A percentile compares a stretch with the other conserved stretches of the same genome.
These are phyloP conservation scores for Syncerus caffer DNA, from an alignment of 2,797 vertebrate genomes.

Conservation along the genomic window DNA sequence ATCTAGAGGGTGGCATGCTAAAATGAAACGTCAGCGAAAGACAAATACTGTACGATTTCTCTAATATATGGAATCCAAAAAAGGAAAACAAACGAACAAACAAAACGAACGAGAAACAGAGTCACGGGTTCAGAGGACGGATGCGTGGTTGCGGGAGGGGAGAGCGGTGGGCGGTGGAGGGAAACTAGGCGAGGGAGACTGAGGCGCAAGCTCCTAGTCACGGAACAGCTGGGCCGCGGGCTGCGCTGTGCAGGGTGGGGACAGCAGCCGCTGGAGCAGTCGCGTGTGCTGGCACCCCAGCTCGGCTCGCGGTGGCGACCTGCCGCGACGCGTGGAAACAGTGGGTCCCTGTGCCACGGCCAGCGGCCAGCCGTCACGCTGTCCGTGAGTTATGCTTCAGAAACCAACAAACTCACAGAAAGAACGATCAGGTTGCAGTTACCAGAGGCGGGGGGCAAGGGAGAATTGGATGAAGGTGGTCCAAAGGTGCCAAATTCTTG, in stretches of 20 bases:
- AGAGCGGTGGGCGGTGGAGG: not conserved
- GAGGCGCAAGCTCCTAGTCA: accelerated
- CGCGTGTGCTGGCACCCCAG: accelerated
- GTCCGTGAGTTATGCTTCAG: accelerated
- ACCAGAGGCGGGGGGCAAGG: not conserved
- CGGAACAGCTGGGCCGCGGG: accelerated
- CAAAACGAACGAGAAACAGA: not conserved
- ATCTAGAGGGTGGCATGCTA: accelerated
- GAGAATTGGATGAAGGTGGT: not conserved
- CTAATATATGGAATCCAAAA: accelerated
- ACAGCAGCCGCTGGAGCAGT: accelerated
- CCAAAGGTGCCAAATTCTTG: not conserved
- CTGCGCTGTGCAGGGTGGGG: not conserved
- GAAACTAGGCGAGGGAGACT: accelerated
- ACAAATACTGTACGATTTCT: accelerated
- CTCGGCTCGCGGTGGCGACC: accelerated
- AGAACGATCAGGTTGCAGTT: accelerated
- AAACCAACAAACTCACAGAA: not conserved
- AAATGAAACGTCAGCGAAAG: not conserved
- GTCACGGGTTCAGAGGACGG: not conserved
- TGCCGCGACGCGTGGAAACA: accelerated
- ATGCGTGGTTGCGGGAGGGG: too few relatives aligned
- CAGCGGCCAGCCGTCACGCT: accelerated
- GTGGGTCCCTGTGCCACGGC: accelerated
- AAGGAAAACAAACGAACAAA: not conserved